phyloP scores from a whole-genome alignment of 2,888 invertebrate genomes.

The Drosophila barbarae region DNA sequence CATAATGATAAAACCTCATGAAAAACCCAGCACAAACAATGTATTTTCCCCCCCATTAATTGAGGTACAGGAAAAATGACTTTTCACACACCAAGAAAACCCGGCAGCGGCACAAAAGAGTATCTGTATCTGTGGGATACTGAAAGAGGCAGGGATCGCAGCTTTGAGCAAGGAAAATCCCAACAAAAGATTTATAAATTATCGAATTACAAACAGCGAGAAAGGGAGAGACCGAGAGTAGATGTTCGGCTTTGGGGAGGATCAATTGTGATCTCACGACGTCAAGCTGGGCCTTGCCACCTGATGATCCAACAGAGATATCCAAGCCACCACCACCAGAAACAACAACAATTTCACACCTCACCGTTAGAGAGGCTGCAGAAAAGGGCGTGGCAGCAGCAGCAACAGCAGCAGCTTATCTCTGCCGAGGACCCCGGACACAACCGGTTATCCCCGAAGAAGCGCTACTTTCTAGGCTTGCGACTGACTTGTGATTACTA shows the following conservation, averaged over 20 bases:
- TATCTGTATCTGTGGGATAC: slow-evolving; percentile 13
- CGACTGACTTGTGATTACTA: slow-evolving; percentile 65
- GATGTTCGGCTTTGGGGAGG: slow-evolving; percentile 48
- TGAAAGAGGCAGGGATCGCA: slow-evolving; percentile 16
- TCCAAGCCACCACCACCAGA: slow-evolving; percentile 32
- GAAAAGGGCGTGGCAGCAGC: slow-evolving; percentile 32
- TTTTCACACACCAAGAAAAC: slow-evolving; percentile 52
- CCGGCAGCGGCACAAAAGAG: slow-evolving; percentile 30
- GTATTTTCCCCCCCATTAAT: slow-evolving; percentile 32
- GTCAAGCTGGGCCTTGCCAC: slow-evolving; percentile 57
- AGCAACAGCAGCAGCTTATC: slow-evolving; percentile 18
- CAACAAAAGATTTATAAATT: slow-evolving; percentile 65
- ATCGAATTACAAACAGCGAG: slow-evolving; percentile 36
- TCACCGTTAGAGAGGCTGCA: slow-evolving; percentile 56
- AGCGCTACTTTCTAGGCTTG: slow-evolving; percentile 31
- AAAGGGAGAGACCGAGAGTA: neutral
- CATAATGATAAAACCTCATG: slow-evolving; percentile 1
- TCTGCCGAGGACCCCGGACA: slow-evolving; percentile 31
- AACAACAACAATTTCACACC: slow-evolving; percentile 63
- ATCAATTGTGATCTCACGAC: slow-evolving; percentile 65
- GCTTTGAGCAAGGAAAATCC: slow-evolving; percentile 21
- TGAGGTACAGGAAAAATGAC: slow-evolving; percentile 33
- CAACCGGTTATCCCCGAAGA: slow-evolving; percentile 34
- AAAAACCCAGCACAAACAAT: slow-evolving; percentile 13
- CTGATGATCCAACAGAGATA: slow-evolving; percentile 59